These are phyloP conservation scores for Rhinoraja longicauda DNA, from an alignment of 2,797 vertebrate species.

Conservation along the genomic window DNA sequence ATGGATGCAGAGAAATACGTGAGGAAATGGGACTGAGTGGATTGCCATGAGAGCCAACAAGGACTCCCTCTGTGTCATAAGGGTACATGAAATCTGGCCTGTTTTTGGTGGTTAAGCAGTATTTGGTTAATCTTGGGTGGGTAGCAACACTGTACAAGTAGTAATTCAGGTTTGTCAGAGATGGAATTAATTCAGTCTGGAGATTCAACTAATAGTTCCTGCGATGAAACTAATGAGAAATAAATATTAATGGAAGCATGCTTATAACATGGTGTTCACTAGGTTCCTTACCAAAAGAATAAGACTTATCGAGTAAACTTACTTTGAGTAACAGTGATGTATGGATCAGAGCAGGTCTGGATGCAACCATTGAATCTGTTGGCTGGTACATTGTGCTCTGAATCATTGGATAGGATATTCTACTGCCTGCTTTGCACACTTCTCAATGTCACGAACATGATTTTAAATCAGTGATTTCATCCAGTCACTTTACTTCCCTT, in stretches of 20 bases:
- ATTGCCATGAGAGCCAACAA: too few species aligned
- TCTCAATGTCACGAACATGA: not conserved
- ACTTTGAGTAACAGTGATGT: not conserved
- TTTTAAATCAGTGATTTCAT: constrained; percentile 10
- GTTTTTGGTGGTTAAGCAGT: too few species aligned
- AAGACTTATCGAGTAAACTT: not conserved
- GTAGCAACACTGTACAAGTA: too few species aligned
- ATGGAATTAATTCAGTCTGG: not conserved
- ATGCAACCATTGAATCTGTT: not conserved
- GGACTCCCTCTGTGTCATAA: too few species aligned
- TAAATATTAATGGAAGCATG: not conserved
- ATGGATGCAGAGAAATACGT: too few species aligned
- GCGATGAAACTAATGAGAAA: not conserved
- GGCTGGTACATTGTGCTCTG: not conserved
- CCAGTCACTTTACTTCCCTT: not conserved
- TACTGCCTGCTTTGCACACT: not conserved
- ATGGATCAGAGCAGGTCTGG: not conserved
- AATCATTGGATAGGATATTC: not conserved
- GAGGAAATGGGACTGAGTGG: too few species aligned
- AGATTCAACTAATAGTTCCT: not conserved
- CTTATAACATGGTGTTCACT: not conserved
- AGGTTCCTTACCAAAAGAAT: not conserved
- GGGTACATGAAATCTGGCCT: too few species aligned
- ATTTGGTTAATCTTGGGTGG: too few species aligned
- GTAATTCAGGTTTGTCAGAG: too few species aligned